Evolutionary conservation across 2,888 invertebrate genomes (phyloP).

Genomic region (Tanaodytes sp.): DNA sequence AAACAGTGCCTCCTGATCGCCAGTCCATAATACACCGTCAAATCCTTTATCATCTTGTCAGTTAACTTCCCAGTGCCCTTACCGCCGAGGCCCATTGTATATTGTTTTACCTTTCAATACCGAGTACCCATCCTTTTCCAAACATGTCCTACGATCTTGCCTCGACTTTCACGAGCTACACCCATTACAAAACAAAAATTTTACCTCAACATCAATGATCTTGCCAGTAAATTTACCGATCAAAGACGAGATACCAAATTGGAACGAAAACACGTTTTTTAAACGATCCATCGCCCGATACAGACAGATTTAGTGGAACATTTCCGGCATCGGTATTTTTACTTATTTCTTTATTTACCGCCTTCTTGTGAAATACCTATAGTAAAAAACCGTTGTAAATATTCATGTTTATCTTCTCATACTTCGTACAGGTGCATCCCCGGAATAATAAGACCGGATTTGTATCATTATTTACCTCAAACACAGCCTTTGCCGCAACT

Average conservation of each 20-base stretch:
- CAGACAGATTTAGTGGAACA: constrained; percentile 29
- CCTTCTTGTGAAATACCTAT: constrained; percentile 25
- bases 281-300: constrained; percentile 46
- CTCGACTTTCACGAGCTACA: too few species aligned
- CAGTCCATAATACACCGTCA: too few species aligned
- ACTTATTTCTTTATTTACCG: constrained; percentile 42
- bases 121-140: too few species aligned
- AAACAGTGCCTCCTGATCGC: neutral
- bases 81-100: too few species aligned
- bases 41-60: too few species aligned
- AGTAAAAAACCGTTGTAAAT: constrained; percentile 17
- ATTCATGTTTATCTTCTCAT: constrained; percentile 14
- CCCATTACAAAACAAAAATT: too few species aligned
- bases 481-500: too few species aligned
- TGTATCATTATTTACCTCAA: constrained; percentile 26
- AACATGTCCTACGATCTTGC: too few species aligned
- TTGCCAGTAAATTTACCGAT: constrained; percentile 32
- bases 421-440: constrained; percentile 13
- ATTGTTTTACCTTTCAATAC: too few species aligned
- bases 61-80: too few species aligned
- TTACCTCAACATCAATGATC: constrained; percentile 1
- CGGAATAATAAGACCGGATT: constrained; percentile 20
- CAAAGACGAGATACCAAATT: constrained; percentile 49
- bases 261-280: constrained; percentile 44
- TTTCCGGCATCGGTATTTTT: constrained; percentile 12